Percentiles rank a stretch among this genome's conserved stretches.
Conservation (phyloP, 2,113 vertebrate genomes). For the Percopsis transmontana region DNA sequence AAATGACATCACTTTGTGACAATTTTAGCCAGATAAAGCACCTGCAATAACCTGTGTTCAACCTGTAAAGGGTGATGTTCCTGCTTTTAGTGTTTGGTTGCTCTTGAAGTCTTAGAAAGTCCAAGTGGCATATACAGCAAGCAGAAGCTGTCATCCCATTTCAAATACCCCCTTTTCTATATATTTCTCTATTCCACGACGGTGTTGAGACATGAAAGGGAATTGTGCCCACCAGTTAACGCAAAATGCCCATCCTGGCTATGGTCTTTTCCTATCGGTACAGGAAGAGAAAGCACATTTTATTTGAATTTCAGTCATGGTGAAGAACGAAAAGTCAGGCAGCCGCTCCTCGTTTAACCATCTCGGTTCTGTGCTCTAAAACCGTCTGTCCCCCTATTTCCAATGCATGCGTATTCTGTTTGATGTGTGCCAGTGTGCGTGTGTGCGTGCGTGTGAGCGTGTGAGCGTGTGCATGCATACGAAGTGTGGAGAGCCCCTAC, state of each 20-base stretch:
- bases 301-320: slow-evolving; percentile 19
- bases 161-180: background rate
- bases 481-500: background rate
- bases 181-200: slow-evolving; percentile 4
- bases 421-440: slow-evolving; percentile 13
- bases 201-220: background rate
- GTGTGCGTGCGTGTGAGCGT: slow-evolving; percentile 8
- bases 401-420: slow-evolving; percentile 48
- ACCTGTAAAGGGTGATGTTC: too few relatives aligned
- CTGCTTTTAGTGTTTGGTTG: too few relatives aligned
- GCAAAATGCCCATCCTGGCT: slow-evolving; percentile 13
- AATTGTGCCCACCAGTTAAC: slow-evolving; percentile 5
- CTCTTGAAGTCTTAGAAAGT: slow-evolving; percentile 2
- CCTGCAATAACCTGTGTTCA: too few relatives aligned
- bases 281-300: background rate
- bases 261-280: slow-evolving; percentile 4
- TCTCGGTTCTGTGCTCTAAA: slow-evolving; percentile 11
- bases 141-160: slow-evolving; percentile 14
- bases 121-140: background rate
- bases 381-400: slow-evolving; percentile 42
- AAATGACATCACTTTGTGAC: too few relatives aligned
- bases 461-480: slow-evolving; percentile 4
- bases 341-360: slow-evolving; percentile 25
- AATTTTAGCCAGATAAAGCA: too few relatives aligned
- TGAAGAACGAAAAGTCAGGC: slow-evolving; percentile 28